Evolutionary conservation across 2,797 vertebrate species (phyloP).

Genomic region (Ataeniobius toweri): DNA sequence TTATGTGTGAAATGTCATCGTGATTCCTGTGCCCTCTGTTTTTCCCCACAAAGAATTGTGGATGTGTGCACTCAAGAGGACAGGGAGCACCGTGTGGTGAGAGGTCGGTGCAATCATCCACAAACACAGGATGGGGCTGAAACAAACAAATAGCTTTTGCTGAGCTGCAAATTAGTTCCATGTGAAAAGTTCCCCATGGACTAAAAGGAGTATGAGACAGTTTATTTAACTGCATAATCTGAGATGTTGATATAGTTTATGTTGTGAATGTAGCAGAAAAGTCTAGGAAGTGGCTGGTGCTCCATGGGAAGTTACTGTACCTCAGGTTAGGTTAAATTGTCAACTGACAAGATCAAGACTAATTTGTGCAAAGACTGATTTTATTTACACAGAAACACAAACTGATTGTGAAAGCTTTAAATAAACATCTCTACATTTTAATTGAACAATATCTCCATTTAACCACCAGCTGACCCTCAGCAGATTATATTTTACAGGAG

Average conservation of each 20-base stretch:
- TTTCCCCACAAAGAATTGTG: slow-evolving; percentile 19
- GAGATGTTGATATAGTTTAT: slow-evolving; percentile 15
- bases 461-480: slow-evolving; percentile 27
- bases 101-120: slow-evolving; percentile 56
- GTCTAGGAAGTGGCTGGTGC: not conserved
- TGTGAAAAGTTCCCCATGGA: slow-evolving; percentile 24
- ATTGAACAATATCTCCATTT: slow-evolving; percentile 41
- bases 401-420: not conserved
- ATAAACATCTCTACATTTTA: slow-evolving; percentile 17
- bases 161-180: slow-evolving; percentile 41
- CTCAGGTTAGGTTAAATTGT: slow-evolving; percentile 3
- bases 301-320: slow-evolving; percentile 11
- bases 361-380: not conserved
- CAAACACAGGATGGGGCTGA: slow-evolving; percentile 51
- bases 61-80: slow-evolving; percentile 35
- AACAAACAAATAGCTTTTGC: slow-evolving; percentile 58
- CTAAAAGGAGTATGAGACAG: not conserved
- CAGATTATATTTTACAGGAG: slow-evolving; percentile 55
- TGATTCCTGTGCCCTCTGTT: slow-evolving; percentile 6
- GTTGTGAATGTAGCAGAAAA: slow-evolving; percentile 13
- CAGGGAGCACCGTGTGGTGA: slow-evolving; percentile 18
- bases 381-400: too few species aligned
- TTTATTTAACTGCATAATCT: slow-evolving; percentile 40
- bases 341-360: not conserved
- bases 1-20: slow-evolving; percentile 9